Evolutionary conservation across 2,797 vertebrate genomes (phyloP).

Genomic region (Acanthurus tractus): DNA sequence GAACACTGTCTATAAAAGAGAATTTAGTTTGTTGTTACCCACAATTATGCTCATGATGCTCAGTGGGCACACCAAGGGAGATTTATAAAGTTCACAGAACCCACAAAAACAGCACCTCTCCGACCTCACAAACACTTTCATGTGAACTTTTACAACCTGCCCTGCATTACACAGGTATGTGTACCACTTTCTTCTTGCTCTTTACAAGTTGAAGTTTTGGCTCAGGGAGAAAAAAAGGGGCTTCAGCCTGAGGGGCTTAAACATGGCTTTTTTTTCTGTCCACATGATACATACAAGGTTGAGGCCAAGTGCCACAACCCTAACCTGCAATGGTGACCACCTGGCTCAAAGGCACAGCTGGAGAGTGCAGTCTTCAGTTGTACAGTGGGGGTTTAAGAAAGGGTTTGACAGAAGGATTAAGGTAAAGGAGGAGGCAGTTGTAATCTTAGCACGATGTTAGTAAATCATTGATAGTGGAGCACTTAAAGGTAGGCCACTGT

Average conservation of each 20-base stretch:
- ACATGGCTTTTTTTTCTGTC: slow-evolving; percentile 40
- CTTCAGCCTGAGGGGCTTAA: slow-evolving; percentile 15
- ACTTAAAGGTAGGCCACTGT: slow-evolving; percentile 51
- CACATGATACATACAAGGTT: not conserved
- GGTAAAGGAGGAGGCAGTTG: slow-evolving; percentile 48
- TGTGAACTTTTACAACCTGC: slow-evolving; percentile 46
- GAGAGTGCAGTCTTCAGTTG: not conserved
- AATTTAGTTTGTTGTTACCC: not conserved
- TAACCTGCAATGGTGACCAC: not conserved
- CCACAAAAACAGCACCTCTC: slow-evolving; percentile 6
- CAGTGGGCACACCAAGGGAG: not conserved
- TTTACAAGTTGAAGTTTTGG: slow-evolving; percentile 16
- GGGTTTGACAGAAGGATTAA: slow-evolving; percentile 22
- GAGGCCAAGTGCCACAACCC: slow-evolving; percentile 14
- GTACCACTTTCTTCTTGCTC: slow-evolving; percentile 46
- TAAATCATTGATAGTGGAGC: slow-evolving; percentile 80
- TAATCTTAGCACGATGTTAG: slow-evolving; percentile 77
- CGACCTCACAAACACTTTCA: slow-evolving; percentile 28
- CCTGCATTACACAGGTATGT: slow-evolving; percentile 54
- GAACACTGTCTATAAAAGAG: not conserved
- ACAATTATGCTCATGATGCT: not conserved
- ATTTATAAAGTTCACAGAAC: slow-evolving; percentile 12
- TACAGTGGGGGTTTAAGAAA: not conserved
- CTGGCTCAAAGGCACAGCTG: slow-evolving; percentile 21
- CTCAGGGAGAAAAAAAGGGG: slow-evolving; percentile 12